A percentile compares a stretch with the other conserved stretches of the same genome.
Evolutionary conservation across 2,113 vertebrate species (phyloP).

Genomic region (Carlito syrichta): DNA sequence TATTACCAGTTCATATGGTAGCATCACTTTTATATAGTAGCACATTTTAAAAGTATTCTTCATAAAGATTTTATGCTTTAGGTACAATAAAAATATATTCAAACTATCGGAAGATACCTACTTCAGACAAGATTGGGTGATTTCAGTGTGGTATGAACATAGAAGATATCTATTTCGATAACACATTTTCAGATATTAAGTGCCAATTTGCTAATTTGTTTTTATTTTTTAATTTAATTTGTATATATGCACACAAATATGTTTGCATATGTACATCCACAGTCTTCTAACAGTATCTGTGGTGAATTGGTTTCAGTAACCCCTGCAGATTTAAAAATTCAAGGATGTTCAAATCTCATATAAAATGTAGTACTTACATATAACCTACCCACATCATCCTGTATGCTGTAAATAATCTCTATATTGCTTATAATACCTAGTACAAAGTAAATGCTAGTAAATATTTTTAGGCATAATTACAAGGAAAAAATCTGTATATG

Average conservation of each 20-base stretch:
- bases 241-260: not conserved
- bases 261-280: not conserved
- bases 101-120: not conserved
- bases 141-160: no score
- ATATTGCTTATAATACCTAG: not conserved
- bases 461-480: not conserved
- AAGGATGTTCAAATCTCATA: not conserved
- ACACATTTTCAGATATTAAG: not conserved
- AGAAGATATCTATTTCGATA: not conserved
- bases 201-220: not conserved
- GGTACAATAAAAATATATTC: not conserved
- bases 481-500: not conserved
- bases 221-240: not conserved
- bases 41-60: not conserved
- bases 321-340: not conserved
- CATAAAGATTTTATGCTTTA: not conserved
- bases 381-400: not conserved
- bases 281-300: not conserved
- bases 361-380: not conserved
- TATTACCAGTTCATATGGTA: not conserved
- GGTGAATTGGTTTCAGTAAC: not conserved
- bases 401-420: not conserved
- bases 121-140: no score
- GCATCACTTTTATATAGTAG: not conserved
- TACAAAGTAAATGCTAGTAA: not conserved